Base-by-base conservation (phyloP, 2,888 invertebrate species). In the Drosophila mayaguana region DNA sequence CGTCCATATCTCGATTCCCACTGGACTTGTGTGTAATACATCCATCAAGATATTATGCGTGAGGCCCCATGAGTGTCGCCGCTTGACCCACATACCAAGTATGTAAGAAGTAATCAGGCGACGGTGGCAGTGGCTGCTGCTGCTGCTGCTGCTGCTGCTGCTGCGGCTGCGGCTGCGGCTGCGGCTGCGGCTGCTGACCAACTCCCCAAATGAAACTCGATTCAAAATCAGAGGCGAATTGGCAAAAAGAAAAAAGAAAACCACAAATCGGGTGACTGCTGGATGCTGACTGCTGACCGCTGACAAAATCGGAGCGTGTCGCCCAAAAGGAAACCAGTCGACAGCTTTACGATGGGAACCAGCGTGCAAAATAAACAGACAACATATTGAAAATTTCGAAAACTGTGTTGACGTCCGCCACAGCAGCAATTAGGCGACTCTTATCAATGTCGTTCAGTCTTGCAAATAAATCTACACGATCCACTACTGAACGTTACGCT, bases 321-420 rank as follows among this genome's bases (percentile, higher is more conserved):
- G 88, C 85, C 85, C 89, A 86, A 84, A 86, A 84, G 85, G 89
- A 86, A 86, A 89, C 88, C 87, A 80, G 88, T 87, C 82, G 72
- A 81, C 78, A 75, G 73, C 66, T 81, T 87, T 89, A 84, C 78
- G 85, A 87, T 86, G 85, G 89, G 89, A 86, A 84, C 83, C 66
- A 48, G 60, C 64, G 46, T 12, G 12, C 32, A 73, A 59, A 63
- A 57, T 45, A 72, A 45, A 45, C 54, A 36, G 61, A 59, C 69
- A 68, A 46, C 66, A 60, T 81, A 69, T 75, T 73, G 57, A 80
- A 82, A 80, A 80, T 78, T 66, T 70, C 87, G 68, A 81, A 81
- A 83, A 68, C 84, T 71, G 67, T 72, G 77, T 79, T 81, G 82
- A 83, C 88, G 85, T 88, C 74, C 80, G 80, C 69, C 53, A 77